Percentiles rank a stretch among this genome's conserved stretches.
phyloP scores from a whole-genome alignment of 2,888 invertebrate genomes.

The Ormyrus thymus region DNA sequence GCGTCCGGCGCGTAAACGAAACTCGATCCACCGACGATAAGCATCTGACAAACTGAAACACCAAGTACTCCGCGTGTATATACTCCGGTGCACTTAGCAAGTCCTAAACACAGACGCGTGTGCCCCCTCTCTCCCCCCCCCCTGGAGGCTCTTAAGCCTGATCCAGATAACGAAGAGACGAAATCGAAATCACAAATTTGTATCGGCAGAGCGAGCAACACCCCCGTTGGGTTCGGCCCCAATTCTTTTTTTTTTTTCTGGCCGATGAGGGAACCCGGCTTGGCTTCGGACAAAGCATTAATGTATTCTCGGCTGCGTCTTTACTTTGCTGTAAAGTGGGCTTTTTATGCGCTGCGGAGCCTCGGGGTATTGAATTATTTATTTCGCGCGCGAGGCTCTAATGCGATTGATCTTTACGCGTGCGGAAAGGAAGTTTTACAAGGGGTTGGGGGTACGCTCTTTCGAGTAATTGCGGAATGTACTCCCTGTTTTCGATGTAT shows the following conservation, averaged over 20 bases:
- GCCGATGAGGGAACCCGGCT: constrained; percentile 29
- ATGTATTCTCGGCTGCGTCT: constrained; percentile 46
- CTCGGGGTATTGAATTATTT: constrained; percentile 49
- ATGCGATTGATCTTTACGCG: too few species aligned
- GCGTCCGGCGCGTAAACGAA: too few species aligned
- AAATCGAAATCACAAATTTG: constrained; percentile 57
- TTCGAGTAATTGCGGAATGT: too few species aligned
- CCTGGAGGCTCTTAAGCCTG: constrained; percentile 58
- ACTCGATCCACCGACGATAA: too few species aligned
- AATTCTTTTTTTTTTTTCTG: constrained; percentile 18
- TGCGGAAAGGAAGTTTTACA: too few species aligned
- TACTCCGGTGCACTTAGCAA: too few species aligned
- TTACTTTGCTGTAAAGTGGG: constrained; percentile 47
- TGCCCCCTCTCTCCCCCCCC: too few species aligned
- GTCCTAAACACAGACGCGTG: too few species aligned
- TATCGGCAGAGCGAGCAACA: constrained; percentile 46
- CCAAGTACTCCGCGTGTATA: too few species aligned
- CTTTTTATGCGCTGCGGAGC: constrained; percentile 28
- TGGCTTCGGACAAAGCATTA: constrained; percentile 28
- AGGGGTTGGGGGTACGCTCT: too few species aligned
- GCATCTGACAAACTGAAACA: too few species aligned
- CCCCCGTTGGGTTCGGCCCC: constrained; percentile 33
- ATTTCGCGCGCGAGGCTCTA: background rate
- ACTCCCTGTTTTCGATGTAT: too few species aligned
- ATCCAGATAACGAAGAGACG: constrained; percentile 63